Evolutionary conservation across 2,888 invertebrate genomes (phyloP).

Genomic region (Julus scanicus): DNA sequence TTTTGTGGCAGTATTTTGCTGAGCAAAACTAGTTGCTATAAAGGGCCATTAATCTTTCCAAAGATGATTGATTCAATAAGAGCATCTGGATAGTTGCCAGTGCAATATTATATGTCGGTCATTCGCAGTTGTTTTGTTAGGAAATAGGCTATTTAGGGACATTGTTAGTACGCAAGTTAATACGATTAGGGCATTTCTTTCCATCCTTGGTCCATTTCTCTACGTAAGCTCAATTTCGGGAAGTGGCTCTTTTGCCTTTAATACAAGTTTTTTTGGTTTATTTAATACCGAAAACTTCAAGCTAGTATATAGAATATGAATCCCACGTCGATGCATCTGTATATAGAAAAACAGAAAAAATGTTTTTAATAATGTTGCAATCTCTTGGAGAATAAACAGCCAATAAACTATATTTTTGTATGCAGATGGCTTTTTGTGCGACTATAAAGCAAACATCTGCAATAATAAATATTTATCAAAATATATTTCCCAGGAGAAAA

Average conservation of each 20-base stretch:
- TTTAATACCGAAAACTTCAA: neutral
- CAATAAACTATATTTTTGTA: neutral
- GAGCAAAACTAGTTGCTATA: neutral
- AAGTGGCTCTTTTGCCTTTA: slow-evolving; percentile 31
- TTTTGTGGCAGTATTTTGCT: neutral
- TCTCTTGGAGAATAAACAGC: neutral
- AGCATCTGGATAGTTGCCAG: slow-evolving; percentile 32
- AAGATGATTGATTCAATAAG: slow-evolving; percentile 44
- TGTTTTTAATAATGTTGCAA: neutral
- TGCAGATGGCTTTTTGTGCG: neutral
- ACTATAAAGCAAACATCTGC: neutral
- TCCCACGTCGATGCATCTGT: neutral
- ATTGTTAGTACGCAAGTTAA: slow-evolving; percentile 1
- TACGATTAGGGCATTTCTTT: slow-evolving; percentile 25
- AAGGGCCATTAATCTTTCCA: slow-evolving; percentile 43
- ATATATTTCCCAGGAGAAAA: no score
- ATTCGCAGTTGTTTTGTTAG: slow-evolving; percentile 43
- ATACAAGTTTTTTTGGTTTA: neutral
- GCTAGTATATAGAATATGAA: neutral
- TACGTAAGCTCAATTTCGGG: neutral
- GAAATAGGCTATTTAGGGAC: slow-evolving; percentile 37
- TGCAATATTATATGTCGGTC: slow-evolving; percentile 18
- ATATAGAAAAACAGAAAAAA: neutral
- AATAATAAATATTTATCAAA: neutral
- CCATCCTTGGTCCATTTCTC: slow-evolving; percentile 22